Conservation (phyloP, 2,797 vertebrate species). For the Gallinago solitaria region DNA sequence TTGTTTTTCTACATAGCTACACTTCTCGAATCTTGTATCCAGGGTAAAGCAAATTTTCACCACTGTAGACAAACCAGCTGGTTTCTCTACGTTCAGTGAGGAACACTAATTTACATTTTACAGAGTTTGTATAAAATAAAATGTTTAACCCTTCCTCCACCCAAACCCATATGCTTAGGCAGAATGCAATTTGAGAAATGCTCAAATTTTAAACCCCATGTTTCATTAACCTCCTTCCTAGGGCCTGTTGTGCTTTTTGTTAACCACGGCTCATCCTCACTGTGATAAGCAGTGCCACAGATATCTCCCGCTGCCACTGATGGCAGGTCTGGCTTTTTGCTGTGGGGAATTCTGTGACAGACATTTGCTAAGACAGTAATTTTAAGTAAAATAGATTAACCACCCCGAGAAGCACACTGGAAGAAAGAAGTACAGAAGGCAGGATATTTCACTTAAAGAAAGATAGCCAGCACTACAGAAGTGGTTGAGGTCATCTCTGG, state of each 20-base stretch:
- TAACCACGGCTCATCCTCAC: not conserved
- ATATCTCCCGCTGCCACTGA: not conserved
- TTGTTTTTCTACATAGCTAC: not conserved
- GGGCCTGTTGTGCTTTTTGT: not conserved
- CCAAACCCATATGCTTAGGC: not conserved
- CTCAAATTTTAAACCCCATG: not conserved
- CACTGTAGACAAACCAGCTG: not conserved
- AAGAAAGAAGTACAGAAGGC: not conserved
- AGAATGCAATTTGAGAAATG: not conserved
- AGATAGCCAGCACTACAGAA: not conserved
- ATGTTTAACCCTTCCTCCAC: not conserved
- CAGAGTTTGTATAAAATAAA: not conserved
- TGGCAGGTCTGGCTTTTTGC: not conserved
- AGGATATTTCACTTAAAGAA: not conserved
- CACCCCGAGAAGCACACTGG: not conserved
- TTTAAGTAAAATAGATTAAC: not conserved
- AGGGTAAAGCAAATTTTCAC: not conserved
- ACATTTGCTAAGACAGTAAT: not conserved
- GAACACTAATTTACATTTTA: not conserved
- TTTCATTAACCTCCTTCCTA: not conserved
- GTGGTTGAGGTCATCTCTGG: not conserved
- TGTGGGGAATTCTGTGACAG: not conserved
- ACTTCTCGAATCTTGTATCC: not conserved
- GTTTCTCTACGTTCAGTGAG: not conserved
- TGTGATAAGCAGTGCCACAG: not conserved